Percentiles rank a stretch among this genome's conserved stretches.
Evolutionary conservation across 2,888 invertebrate genomes (phyloP).

Genomic region (Plagiodera versicolora): DNA sequence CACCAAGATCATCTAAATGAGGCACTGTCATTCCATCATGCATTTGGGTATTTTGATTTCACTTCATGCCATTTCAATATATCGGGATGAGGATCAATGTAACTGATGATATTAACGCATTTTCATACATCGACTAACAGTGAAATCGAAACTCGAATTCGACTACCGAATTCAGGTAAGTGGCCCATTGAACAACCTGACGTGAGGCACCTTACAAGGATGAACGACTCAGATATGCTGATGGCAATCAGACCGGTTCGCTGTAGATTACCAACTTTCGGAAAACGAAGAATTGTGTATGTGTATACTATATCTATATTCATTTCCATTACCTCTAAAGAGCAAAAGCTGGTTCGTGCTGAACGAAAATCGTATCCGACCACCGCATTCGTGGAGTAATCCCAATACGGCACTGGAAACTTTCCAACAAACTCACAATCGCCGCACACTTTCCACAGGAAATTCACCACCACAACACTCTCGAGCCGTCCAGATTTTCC

Average conservation of each 20-base stretch:
- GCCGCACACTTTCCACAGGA: neutral
- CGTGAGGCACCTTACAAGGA: too few species aligned
- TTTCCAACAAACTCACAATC: slow-evolving; percentile 7
- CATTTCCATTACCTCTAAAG: slow-evolving; percentile 34
- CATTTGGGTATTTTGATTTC: too few species aligned
- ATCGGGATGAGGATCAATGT: neutral
- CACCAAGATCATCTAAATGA: too few species aligned
- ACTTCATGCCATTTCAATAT: too few species aligned
- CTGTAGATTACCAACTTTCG: neutral
- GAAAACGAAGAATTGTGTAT: neutral
- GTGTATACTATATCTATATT: too few species aligned
- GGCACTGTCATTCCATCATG: too few species aligned
- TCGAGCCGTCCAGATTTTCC: neutral
- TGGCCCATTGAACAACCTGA: slow-evolving; percentile 7
- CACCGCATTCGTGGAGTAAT: slow-evolving; percentile 40
- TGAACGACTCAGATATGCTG: neutral
- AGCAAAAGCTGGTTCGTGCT: slow-evolving; percentile 34
- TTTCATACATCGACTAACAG: neutral
- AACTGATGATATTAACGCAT: neutral
- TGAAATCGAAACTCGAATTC: slow-evolving; percentile 8
- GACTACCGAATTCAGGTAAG: slow-evolving; percentile 8
- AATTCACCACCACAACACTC: slow-evolving; percentile 6
- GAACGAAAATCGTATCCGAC: slow-evolving; percentile 39
- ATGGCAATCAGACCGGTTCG: neutral
- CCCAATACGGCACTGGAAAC: slow-evolving; percentile 20